Evolutionary conservation across 2,797 vertebrate species (phyloP).

Genomic region (Aselliscus stoliczkanus): DNA sequence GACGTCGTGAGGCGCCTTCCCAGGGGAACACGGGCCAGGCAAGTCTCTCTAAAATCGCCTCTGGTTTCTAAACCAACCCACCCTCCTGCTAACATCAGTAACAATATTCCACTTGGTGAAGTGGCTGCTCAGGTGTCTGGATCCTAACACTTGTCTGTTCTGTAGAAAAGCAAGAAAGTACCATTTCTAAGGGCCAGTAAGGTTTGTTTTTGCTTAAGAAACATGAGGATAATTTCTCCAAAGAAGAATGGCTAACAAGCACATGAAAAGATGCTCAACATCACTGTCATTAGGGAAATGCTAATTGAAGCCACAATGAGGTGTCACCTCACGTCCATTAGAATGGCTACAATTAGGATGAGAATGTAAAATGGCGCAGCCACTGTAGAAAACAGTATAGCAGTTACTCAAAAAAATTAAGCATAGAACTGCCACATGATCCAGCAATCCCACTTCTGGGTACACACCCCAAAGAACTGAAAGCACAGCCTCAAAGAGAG

Average conservation of each 20-base stretch:
- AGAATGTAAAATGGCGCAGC: rapidly evolving
- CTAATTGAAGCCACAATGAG: rapidly evolving
- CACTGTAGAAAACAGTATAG: not conserved
- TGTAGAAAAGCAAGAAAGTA: not conserved
- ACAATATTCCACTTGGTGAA: not conserved
- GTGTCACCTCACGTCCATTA: rapidly evolving
- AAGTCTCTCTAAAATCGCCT: rapidly evolving
- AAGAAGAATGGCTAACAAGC: not conserved
- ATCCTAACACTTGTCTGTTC: too few relatives aligned
- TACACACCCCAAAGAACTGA: rapidly evolving
- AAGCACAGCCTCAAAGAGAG: too few relatives aligned
- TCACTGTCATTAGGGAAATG: not conserved
- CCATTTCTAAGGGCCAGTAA: not conserved
- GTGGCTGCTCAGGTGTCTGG: not conserved
- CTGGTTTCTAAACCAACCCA: not conserved
- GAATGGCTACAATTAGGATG: too few relatives aligned
- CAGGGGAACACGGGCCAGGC: rapidly evolving
- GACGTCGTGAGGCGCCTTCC: rapidly evolving
- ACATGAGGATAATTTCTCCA: not conserved
- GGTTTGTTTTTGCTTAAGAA: not conserved
- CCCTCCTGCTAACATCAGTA: not conserved
- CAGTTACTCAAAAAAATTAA: not conserved
- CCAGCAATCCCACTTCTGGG: too few relatives aligned
- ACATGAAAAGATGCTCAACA: rapidly evolving
- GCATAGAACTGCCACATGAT: rapidly evolving